Base-by-base conservation (phyloP, 2,888 invertebrate genomes). In the Protodeltote pygarga region DNA sequence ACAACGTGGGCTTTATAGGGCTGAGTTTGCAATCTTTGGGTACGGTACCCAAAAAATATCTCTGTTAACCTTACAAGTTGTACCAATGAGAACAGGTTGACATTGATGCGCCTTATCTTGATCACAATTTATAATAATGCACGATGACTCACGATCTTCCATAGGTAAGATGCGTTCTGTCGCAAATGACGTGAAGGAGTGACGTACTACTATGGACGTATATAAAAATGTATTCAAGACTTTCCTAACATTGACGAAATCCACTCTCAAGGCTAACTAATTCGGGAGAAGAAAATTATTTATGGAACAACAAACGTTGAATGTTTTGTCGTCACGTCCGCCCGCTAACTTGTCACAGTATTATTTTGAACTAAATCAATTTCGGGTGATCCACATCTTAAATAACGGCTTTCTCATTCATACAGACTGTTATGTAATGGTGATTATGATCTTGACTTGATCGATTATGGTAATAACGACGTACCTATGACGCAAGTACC, bases 401-500 rank as follows among this genome's bases (percentile, higher is more conserved):
- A 64, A 66, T 65, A 72, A 74, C 71, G 71, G 73, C 83, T 85
- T 85, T 87, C 83, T 80, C 83, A 75, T 74, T 77, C 77, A 81
- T 73, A 73, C 68, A 76, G 67, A 69, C 71, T 46, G 68, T 89
- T 89, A 77, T 77, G 75, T 82, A 89, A 88, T 65, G 50, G 35
- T 75, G 78, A 83, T 86, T 81, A 81, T 80, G 77, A 83, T 86
- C 81, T 82, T 87, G 85, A 88, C 81, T 82, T 87, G 85, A 88
- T 89, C 79, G 86, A 88, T 89, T 88, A 87, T 87, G 83, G 82
- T 85, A 86, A 88, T 85, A 81, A 78, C 78, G 52, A 68, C 71
- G 65, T 79, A 61, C 46, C 60, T 55, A 67, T 87, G 86, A 85
- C 78, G 88, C 76, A 87, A 87, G 61, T 55, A 49, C n/a, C n/a